Evolutionary conservation across 1,140 invertebrate species (phyloP), one percentile per base, ranked within the genome.

Genomic region (Rhyzopertha dominica): DNA sequence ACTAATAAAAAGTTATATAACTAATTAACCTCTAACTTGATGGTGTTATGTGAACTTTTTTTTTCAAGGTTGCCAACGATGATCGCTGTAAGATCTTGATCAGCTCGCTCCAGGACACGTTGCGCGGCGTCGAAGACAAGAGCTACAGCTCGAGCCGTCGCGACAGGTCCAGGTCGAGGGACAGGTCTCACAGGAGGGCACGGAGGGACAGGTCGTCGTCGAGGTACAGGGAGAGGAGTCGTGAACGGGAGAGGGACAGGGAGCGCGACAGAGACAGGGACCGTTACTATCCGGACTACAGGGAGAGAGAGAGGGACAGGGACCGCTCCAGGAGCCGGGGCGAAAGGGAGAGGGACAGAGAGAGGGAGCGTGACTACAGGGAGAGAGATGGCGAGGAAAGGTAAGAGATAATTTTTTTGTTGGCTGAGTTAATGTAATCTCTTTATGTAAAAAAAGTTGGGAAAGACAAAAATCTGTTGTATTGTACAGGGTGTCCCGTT

Each of bases 81-180:
- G 96, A 99, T 65, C 76, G 96, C 26, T 99, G 96, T 74, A 98
- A 98, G 74, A 96, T 98, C 53, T 71, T 99, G 8, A 95, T 99
- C 39, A 95, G 87, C 59, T 95, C 94, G 0, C 75, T 98, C 1
- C 88, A 98, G 73, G 96, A 99, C 65, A 98, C 96, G 13, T 70
- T 99, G 19, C 85, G 95, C 67, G 95, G 93, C 13, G 90, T 98
- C n/a, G 93, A 98, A 71, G 86, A 87, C 2, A 97, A 97, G 68
- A 94, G 90, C 48, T 96, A 96, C 67, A 87, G 89, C 32, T 84
- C 80, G 53, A 77, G 65, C 1, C 53, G 74, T 12, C 61, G 74
- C 4, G 71, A 74, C 41, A 66, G 77, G 19, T 75, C 73, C 34
- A 77, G 89, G 14, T 92, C 88, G 0, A 77, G 90, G 35, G 87